Conservation (phyloP, 2,113 vertebrate species). For the Callaeas wilsoni region DNA sequence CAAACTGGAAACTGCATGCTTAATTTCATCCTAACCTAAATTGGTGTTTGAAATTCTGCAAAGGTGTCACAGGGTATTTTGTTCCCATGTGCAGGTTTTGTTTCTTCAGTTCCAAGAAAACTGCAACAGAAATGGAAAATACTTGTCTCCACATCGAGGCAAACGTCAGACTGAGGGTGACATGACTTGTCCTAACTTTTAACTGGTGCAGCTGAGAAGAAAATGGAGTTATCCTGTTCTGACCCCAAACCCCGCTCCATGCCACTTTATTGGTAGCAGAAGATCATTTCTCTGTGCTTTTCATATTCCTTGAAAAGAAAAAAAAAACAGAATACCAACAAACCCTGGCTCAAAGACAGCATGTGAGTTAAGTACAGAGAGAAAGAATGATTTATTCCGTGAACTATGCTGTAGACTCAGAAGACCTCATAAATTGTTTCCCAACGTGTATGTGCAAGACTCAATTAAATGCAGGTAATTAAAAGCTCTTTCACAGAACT, state of each 20-base stretch:
- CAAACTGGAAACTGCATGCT: not conserved
- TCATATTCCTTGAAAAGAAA: not conserved
- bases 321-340: not conserved
- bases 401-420: not conserved
- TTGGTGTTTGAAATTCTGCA: not conserved
- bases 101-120: not conserved
- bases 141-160: not conserved
- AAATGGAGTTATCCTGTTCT: not conserved
- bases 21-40: not conserved
- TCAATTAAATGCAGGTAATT: conserved; percentile 39
- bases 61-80: not conserved
- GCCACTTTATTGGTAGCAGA: not conserved
- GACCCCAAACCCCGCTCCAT: not conserved
- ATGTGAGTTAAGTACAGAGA: not conserved
- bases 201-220: not conserved
- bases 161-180: not conserved
- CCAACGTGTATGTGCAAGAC: not conserved
- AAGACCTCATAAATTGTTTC: conserved; percentile 33
- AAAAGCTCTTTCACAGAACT: conserved; percentile 26
- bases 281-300: not conserved
- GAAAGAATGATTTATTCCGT: not conserved
- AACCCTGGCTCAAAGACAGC: not conserved
- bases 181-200: not conserved
- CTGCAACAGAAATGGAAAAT: not conserved
- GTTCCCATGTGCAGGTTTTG: not conserved